Conservation (phyloP, 2,113 vertebrate species). For the Verasper variegatus region DNA sequence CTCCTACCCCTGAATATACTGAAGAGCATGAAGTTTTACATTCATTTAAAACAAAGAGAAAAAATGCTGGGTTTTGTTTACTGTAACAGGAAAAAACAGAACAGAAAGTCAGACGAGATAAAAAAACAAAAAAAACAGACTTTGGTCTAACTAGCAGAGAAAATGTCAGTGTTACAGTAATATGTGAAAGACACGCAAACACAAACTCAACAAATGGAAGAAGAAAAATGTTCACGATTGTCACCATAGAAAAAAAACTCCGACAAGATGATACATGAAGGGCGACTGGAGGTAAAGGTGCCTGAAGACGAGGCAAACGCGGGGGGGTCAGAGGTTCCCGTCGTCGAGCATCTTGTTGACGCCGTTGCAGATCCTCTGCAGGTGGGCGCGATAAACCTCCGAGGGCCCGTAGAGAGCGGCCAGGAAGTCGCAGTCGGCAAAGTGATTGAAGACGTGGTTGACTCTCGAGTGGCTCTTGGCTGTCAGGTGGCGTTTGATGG, state of each 20-base stretch:
- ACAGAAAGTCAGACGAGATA: slow-evolving; percentile 11
- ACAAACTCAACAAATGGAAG: slow-evolving; percentile 41
- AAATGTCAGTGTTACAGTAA: slow-evolving; percentile 60
- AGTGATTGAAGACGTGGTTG: slow-evolving; percentile 93
- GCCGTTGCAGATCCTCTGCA: slow-evolving; percentile 89
- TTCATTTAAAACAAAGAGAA: slow-evolving; percentile 51
- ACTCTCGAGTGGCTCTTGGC: slow-evolving; percentile 94
- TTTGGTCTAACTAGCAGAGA: slow-evolving; percentile 61
- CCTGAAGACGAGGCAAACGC: neutral
- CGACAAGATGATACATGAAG: neutral
- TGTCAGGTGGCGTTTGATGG: slow-evolving; percentile 90
- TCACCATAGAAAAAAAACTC: slow-evolving; percentile 21
- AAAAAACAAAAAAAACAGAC: slow-evolving; percentile 44
- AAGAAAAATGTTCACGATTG: slow-evolving; percentile 43
- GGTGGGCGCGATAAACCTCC: slow-evolving; percentile 89
- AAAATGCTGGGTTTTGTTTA: slow-evolving; percentile 37
- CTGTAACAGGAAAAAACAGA: slow-evolving; percentile 28
- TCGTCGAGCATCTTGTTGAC: slow-evolving; percentile 93
- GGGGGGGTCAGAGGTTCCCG: slow-evolving; percentile 86
- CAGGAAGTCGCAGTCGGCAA: slow-evolving; percentile 93
- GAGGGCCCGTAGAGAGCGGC: slow-evolving; percentile 87
- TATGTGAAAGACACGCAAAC: slow-evolving; percentile 38
- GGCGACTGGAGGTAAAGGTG: slow-evolving; percentile 37
- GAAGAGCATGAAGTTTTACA: slow-evolving; percentile 66
- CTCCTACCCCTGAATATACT: slow-evolving; percentile 52